These are phyloP conservation scores for Spheniscus humboldti DNA, from an alignment of 2,797 vertebrate genomes.

Conservation along the genomic window DNA sequence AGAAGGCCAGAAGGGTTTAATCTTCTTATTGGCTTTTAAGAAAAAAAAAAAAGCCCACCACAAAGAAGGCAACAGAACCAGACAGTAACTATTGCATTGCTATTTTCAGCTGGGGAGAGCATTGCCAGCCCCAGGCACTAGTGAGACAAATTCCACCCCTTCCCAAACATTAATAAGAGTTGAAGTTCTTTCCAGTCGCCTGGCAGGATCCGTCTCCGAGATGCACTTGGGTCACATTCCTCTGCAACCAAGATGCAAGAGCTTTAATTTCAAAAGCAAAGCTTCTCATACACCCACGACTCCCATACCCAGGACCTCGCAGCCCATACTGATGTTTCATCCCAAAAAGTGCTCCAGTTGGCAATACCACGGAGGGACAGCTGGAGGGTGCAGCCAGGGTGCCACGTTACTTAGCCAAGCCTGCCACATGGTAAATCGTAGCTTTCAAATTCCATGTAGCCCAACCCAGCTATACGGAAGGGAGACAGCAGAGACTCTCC, in stretches of 20 bases:
- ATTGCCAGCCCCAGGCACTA: not conserved
- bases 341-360: not conserved
- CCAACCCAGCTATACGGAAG: not conserved
- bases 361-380: not conserved
- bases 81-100: not conserved
- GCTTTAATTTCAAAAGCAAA: not conserved
- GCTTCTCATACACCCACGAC: not conserved
- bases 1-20: not conserved
- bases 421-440: not conserved
- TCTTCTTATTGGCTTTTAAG: not conserved
- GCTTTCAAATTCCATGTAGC: fast-evolving
- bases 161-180: not conserved
- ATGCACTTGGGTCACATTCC: not conserved
- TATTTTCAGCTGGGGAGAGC: not conserved
- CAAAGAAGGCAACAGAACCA: not conserved
- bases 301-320: fast-evolving
- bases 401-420: not conserved
- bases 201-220: not conserved
- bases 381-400: not conserved
- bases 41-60: not conserved
- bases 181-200: not conserved
- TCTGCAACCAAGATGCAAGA: not conserved
- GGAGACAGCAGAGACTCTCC: not conserved
- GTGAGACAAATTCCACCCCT: not conserved
- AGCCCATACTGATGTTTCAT: not conserved